Base-by-base conservation (phyloP, 2,113 vertebrate species). In the Aldabrachelys gigantea region DNA sequence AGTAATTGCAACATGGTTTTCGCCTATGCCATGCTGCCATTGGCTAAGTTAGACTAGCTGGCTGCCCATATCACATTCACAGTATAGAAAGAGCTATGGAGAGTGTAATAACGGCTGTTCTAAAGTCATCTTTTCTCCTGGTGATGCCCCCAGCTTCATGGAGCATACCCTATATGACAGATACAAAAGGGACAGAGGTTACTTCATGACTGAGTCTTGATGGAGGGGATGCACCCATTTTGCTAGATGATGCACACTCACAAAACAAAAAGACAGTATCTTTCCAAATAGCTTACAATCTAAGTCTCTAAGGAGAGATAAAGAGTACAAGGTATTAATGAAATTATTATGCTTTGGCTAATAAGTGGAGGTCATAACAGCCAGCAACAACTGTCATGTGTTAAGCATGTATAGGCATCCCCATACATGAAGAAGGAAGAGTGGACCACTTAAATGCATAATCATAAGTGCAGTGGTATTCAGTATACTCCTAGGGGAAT, bases 101-200 rank as follows among this genome's bases (percentile, higher is more conserved):
- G 35, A 31, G 84, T 76, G 22, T 2, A 88, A 25, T 3, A 84
- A 3, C 24, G 88, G 22, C 10, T 57, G 0, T 24, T 44, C 38
- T 75, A 44, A 54, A 57, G 12, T 22, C 59, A 1, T 0, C 62
- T 85, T 80, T 92, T 76, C 2, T 82, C 83, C 57, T 79, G 22
- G 84, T 13, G n/a, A 38, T n/a, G 17, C 17, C 9, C 69, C 69
- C 17, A 72, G 17, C 19, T 38, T 38, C 69, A 41, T 10, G 29
- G 69, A 22, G 49, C 2, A 16, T 16, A 14, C 6, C 7, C 9
- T 27, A 21, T 1, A 4, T 2, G 29, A 5, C 11, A 62, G 31
- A 13, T 62, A 31, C 27, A 31, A 62, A 29, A 31, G 27, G 27
- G 27, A 31, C 57, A 62, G 11, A 13, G 12, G 5, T 62, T 12